phyloP scores from a whole-genome alignment of 2,113 vertebrate species.

The Gulo gulo region DNA sequence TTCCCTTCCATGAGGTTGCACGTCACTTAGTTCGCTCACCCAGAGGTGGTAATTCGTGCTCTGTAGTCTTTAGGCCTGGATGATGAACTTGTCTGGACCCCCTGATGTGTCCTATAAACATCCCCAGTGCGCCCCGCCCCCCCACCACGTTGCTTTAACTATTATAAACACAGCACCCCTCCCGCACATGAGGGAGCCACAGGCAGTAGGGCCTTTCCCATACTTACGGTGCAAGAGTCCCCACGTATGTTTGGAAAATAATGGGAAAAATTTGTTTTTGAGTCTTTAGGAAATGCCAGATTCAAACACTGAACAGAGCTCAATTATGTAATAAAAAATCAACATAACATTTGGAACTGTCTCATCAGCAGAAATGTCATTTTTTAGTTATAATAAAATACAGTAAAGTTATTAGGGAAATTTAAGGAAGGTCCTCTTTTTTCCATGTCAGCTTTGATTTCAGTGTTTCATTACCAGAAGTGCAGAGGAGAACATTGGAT shows the following conservation, averaged over 20 bases:
- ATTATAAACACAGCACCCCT: too few species aligned
- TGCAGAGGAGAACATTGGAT: conserved; percentile 92
- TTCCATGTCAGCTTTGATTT: conserved; percentile 91
- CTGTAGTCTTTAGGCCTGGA: neutral
- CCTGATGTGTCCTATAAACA: neutral
- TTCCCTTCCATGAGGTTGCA: neutral
- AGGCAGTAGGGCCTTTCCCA: neutral
- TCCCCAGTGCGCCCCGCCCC: neutral
- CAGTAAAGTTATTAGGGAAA: neutral
- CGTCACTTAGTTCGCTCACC: too few species aligned
- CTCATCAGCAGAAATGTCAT: neutral
- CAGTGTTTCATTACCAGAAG: conserved; percentile 91
- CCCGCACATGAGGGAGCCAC: fast-evolving
- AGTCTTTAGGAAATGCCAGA: neutral
- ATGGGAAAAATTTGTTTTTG: neutral
- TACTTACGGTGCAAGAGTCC: neutral
- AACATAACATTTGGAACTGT: neutral
- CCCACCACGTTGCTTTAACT: neutral
- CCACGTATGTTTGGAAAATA: neutral
- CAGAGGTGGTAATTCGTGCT: neutral
- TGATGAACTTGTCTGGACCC: neutral
- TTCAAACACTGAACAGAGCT: neutral
- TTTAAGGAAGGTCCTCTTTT: neutral
- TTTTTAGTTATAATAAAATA: neutral
- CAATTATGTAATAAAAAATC: neutral